Evolutionary conservation across 2,888 invertebrate genomes (phyloP).

Genomic region (Fragum sueziense): DNA sequence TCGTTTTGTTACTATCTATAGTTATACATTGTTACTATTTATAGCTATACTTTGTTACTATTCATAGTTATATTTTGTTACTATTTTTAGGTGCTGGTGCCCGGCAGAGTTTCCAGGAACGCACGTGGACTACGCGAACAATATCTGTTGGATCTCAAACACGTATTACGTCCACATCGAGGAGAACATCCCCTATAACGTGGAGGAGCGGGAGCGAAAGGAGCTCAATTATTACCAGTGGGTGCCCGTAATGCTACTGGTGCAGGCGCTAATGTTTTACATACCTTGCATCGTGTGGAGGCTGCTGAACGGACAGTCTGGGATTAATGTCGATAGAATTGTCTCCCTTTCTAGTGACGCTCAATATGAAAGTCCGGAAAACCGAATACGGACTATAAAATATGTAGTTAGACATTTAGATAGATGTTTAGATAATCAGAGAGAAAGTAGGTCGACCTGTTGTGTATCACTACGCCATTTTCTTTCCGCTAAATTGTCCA

Average conservation of each 20-base stretch:
- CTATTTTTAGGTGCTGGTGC: conserved; percentile 80
- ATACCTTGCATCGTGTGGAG: conserved; percentile 84
- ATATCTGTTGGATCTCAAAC: conserved; percentile 84
- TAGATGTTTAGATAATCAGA: conserved; percentile 82
- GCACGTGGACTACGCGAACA: conserved; percentile 84
- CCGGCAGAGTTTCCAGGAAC: conserved; percentile 84
- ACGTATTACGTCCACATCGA: conserved; percentile 83
- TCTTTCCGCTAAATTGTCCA: conserved; percentile 77
- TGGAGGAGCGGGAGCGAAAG: conserved; percentile 67
- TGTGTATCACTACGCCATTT: conserved; percentile 77
- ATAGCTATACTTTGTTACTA: no score
- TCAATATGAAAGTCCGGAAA: conserved; percentile 83
- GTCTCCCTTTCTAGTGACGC: conserved; percentile 81
- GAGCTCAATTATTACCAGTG: conserved; percentile 82
- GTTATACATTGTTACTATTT: no score
- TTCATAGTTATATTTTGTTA: no score
- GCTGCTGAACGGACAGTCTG: conserved; percentile 83
- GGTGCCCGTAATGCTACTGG: conserved; percentile 82
- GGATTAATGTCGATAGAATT: conserved; percentile 83
- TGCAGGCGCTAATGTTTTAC: conserved; percentile 84
- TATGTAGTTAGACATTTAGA: conserved; percentile 83
- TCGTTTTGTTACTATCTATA: no score
- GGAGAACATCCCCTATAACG: conserved; percentile 63
- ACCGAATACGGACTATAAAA: conserved; percentile 83
- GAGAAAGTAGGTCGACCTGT: conserved; percentile 77